Evolutionary conservation across 2,113 vertebrate genomes (phyloP), one percentile per base, ranked within the genome.

Genomic region (Crypturellus undulatus): DNA sequence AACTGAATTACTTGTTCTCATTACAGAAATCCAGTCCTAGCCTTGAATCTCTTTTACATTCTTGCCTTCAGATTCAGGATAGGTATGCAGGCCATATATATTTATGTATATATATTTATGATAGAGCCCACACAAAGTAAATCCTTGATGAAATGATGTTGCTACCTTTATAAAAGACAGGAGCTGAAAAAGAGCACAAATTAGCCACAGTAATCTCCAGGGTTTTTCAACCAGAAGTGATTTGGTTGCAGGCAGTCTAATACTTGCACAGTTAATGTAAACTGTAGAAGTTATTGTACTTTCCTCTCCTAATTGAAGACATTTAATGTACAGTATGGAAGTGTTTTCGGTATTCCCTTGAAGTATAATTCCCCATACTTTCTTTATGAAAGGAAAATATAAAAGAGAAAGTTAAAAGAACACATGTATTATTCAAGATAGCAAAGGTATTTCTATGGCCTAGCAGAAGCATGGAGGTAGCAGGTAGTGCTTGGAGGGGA

Each of bases 1-100:
- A 86, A 89, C 30, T 95, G 51, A 89, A 91, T 60, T 80, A 19
- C 25, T 72, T 94, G n/a, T 59, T 94, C 76, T n/a, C 25, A 59
- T 96, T 94, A 85, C 40, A 75, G 30, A 80, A 88, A n/a, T 82
- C 84, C 60, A 65, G 45, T 82, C 15, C 25, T 92, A 42, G 72
- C 40, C 80, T 81, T 86, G 63, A 79, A 78, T 84, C 30, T 73
- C 19, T 64, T 62, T 83, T 90, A n/a, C 81, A 56, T 62, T 79
- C 49, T 88, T 90, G 47, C 43, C 62, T 84, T 95, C 75, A 81
- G 26, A 71, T 68, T 72, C 58, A 77, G 56, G 10, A 60, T 17
- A 78, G 7, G 5, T 60, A 59, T 51, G 34, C 21, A 28, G 36
- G 34, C 21, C 86, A 1, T 59, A 22, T 49, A 49, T 24, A 49